Base-by-base conservation (phyloP, 1,140 invertebrate genomes). In the Acromyrmex charruanus region DNA sequence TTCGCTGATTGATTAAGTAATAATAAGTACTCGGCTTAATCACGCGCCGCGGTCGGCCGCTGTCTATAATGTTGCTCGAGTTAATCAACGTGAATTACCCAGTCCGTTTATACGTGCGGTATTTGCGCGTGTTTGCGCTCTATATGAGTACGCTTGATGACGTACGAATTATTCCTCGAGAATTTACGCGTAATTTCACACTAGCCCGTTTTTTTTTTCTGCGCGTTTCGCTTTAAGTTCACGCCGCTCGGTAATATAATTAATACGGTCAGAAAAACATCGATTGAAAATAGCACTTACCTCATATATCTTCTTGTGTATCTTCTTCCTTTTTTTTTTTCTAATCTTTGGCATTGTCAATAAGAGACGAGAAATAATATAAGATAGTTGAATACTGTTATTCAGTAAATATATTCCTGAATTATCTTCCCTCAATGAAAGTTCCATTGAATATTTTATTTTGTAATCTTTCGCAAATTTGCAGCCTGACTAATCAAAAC, bases 1-100 rank as follows among this genome's bases (percentile, higher is more conserved):
- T 84, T 63, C 68, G 80, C 80, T 49, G 80, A 75, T 84, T 75
- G 80, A 84, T 84, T 63, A 84, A 75, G 80, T 61, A 84, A 75
- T 63, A 75, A 84, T 61, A 35, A 84, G 25, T 31, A 31, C 69
- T 35, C 39, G 69, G 18, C 69, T 84, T 84, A 51, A 84, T 75
- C 69, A 16, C 68, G 77, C 77, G n/a, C 31, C 61, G 44, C 39
- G 77, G 49, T 49, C 66, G 55, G 25, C 3, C 39, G 39, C n/a
- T 25, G 68, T 81, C 51, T 72, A 18, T 49, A 44, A 59, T 35
- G 66, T 72, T 55, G 77, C n/a, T 1, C 63, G 63, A 68, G 28
- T 80, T 69, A 31, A 81, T 81, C 51, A 69, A 58, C 51, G 66
- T 28, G 79, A 81, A 59, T 81, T 71, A 81, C 21, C 4, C 9